Base-by-base conservation (phyloP, 2,113 vertebrate species). In the Panurus biarmicus region DNA sequence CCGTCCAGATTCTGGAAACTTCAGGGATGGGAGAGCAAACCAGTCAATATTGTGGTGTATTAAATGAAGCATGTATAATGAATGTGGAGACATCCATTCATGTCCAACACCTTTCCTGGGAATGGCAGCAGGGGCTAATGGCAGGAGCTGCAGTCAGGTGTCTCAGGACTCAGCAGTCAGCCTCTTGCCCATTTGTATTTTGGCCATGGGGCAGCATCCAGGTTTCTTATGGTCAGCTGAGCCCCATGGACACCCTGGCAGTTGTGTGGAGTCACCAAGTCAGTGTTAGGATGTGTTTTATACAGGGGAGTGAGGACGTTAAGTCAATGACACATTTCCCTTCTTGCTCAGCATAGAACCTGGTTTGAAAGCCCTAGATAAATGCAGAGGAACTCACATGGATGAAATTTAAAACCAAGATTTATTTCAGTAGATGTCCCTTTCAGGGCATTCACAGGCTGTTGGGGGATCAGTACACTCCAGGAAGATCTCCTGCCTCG, bases 391-490 rank as follows among this genome's bases (percentile, higher is more conserved):
- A 93, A 93, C 64, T 70, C 78, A 88, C 9, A 6, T 44, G 82
- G 91, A 92, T 96, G 92, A 94, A 94, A 88, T 95, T 85, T 82
- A 93, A 96, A 93, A 90, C 89, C 92, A 95, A 90, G 82, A 88
- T 91, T 92, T 90, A 87, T 38, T 84, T 82, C 6, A 8, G 62
- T 94, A 94, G 75, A 73, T 96, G 93, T 94, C 76, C 31, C 47
- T 85, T 86, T 93, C 74, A n/a, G 75, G 67, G 51, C 38, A 25
- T 73, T 58, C 42, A 3, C 13, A 42, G 42, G 42, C 79, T 82
- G 10, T 93, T 91, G 73, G 1, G 6, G 54, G 65, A 66, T 93
- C 38, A 62, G 38, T 11, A 11, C 33, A 3, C 29, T 35, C 12
- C 40, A 56, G 51, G 17, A 69, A 78, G 42, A 48, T 66, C 31